Base-by-base conservation (phyloP, 2,888 invertebrate species). In the Standfussiana lucernea region DNA sequence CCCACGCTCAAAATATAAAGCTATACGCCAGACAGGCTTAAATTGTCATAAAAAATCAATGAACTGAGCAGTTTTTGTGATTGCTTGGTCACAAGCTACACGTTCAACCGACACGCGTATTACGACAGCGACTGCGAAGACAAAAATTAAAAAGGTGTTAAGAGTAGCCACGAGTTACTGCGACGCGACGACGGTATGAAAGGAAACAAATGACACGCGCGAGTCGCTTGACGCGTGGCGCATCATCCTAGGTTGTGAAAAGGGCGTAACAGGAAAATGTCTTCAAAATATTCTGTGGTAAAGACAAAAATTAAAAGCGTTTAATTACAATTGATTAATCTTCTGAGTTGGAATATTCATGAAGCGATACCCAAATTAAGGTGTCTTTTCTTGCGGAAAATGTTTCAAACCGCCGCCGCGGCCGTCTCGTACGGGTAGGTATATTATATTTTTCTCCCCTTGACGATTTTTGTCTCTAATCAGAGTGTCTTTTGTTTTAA, bases 291-390 rank as follows among this genome's bases (percentile, higher is more conserved):
- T 32, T 70, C 28, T 35, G 65, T 21, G 35, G n/a, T 35, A 61
- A 67, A 47, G n/a, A 45, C 77, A 68, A 72, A 80, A 78, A 80
- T 74, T 77, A 74, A 74, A 56, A 75, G 40, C 40, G 72, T 72
- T 47, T 86, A 86, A 86, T 77, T 77, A 75, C 64, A 86, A 83
- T 75, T 85, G 72, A 83, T 85, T 79, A 79, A 79, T 79, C 37
- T 66, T 66, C 42, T 35, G 69, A 59, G 18, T 64, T 61, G 37
- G 72, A 75, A 67, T 80, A 82, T 80, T 80, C 47, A 82, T 65
- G 76, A 71, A 37, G 47, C 40, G 40, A 42, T 50, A 47, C 83
- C 24, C 24, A 68, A 68, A 83, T 72, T 21, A 70, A 69, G 35
- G 42, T 47, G 28, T 40, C 40, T 32, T 40, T 70, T 67, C 45